These are phyloP conservation scores for Himantopus leucocephalus DNA, from an alignment of 2,113 vertebrate species.

Conservation along the genomic window DNA sequence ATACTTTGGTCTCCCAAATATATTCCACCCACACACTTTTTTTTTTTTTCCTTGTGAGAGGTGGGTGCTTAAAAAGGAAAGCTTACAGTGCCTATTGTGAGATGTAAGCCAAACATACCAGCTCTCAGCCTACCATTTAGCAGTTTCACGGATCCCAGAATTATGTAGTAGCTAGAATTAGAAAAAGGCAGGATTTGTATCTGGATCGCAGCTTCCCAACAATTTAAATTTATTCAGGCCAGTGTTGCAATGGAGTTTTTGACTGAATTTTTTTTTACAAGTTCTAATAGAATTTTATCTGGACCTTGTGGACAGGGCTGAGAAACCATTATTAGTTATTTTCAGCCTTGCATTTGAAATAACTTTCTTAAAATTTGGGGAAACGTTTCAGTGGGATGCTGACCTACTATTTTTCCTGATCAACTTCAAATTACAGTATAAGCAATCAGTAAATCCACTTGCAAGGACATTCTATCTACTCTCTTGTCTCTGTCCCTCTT, in stretches of 20 bases:
- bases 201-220: background rate
- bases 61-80: background rate
- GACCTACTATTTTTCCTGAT: background rate
- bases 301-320: background rate
- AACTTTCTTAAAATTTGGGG: background rate
- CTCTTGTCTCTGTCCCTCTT: background rate
- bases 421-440: background rate
- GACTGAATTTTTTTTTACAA: background rate
- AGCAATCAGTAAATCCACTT: background rate
- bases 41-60: background rate
- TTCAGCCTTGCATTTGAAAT: background rate
- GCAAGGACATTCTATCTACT: constrained; percentile 25
- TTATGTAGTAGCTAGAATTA: background rate
- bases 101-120: background rate
- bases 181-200: background rate
- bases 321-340: background rate
- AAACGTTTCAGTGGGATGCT: background rate
- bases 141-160: background rate
- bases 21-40: background rate
- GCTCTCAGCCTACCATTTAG: background rate
- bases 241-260: background rate
- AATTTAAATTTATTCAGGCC: background rate
- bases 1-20: background rate
- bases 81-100: background rate
- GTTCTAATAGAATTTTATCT: background rate